phyloP scores from a whole-genome alignment of 2,888 invertebrate genomes.

The Archaeoteleia sp. region DNA sequence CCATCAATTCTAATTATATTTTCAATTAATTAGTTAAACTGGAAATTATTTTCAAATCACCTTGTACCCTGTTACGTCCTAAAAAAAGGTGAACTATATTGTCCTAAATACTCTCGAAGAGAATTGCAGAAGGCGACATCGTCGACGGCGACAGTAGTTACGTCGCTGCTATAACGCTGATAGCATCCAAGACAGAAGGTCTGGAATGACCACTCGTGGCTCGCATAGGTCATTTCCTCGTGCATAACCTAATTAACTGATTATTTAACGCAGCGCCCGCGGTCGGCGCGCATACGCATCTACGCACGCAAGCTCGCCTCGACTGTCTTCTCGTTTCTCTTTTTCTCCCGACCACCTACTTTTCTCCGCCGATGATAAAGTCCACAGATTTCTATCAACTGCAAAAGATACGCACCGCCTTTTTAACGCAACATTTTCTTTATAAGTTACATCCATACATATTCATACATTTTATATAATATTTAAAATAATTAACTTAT shows the following conservation, averaged over 20 bases:
- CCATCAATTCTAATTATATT: too few species aligned
- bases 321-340: conserved; percentile 26
- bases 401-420: not conserved
- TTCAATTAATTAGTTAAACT: too few species aligned
- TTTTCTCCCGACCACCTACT: conserved; percentile 20
- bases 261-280: conserved; percentile 67
- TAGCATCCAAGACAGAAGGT: conserved; percentile 55
- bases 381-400: not conserved
- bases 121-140: conserved; percentile 39
- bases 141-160: conserved; percentile 13
- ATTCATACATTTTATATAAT: too few species aligned
- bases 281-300: conserved; percentile 36
- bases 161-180: conserved; percentile 39
- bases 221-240: conserved; percentile 72
- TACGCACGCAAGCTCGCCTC: conserved; percentile 24
- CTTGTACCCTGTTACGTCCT: conserved; percentile 17
- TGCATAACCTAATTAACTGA: conserved; percentile 73
- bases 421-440: not conserved
- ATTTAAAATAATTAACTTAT: too few species aligned
- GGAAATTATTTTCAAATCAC: conserved; percentile 17
- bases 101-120: conserved; percentile 41
- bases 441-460: too few species aligned
- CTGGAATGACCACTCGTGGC: conserved; percentile 61
- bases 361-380: not conserved
- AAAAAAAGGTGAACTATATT: conserved; percentile 35